Conservation (phyloP, 2,113 vertebrate species). For the Trematocara zebra region DNA sequence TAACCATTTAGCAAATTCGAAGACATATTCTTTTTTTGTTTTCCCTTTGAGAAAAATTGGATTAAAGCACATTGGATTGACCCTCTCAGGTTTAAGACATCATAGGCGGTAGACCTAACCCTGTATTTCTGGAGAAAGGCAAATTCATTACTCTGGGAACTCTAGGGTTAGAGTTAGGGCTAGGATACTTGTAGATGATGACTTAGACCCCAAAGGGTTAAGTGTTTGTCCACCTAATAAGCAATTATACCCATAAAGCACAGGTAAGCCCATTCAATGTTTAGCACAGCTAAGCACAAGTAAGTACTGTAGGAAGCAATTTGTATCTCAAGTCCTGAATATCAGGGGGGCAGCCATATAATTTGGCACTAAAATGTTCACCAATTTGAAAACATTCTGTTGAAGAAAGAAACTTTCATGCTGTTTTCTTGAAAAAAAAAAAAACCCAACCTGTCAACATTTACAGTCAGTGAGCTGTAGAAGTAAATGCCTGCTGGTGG, state of each 20-base stretch:
- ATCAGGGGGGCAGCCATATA: neutral
- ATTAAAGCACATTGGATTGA: neutral
- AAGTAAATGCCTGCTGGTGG: neutral
- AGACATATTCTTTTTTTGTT: neutral
- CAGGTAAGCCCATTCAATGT: neutral
- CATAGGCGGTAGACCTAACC: neutral
- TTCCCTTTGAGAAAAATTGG: neutral
- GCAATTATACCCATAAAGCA: neutral
- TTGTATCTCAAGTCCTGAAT: neutral
- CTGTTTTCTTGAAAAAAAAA: neutral
- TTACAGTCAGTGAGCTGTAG: neutral
- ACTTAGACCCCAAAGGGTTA: neutral
- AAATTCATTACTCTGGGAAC: neutral
- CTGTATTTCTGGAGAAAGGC: neutral
- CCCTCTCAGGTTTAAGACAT: neutral
- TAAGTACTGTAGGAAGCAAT: neutral
- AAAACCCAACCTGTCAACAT: neutral
- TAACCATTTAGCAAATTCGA: neutral
- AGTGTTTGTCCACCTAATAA: neutral
- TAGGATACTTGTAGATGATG: neutral
- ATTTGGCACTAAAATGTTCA: neutral
- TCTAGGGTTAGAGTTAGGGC: neutral
- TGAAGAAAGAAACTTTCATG: neutral
- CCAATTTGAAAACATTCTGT: neutral
- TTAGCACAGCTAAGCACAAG: neutral